Conservation (phyloP, 2,797 vertebrate genomes). For the Picus viridis region DNA sequence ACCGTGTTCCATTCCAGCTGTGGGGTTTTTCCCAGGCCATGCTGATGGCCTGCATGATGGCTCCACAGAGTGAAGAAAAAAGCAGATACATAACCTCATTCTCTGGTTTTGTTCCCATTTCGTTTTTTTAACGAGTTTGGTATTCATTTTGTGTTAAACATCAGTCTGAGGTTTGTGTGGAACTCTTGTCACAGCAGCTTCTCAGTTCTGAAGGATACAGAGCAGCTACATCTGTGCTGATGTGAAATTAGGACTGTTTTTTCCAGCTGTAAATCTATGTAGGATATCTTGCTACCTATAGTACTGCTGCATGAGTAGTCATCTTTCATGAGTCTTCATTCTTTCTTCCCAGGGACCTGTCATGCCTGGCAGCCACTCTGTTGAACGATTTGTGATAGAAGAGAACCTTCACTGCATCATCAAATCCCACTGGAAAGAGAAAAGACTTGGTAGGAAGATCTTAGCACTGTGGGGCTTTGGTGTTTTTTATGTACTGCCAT, state of each 20-base stretch:
- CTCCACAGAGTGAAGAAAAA: neutral
- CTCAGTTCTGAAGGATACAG: neutral
- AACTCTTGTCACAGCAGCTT: neutral
- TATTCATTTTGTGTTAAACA: neutral
- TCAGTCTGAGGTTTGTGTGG: neutral
- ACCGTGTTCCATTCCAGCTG: neutral
- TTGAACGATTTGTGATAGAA: constrained; percentile 96
- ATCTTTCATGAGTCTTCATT: neutral
- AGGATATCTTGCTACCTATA: neutral
- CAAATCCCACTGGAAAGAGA: constrained; percentile 96
- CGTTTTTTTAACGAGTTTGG: neutral
- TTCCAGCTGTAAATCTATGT: neutral
- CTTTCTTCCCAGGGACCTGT: constrained; percentile 88
- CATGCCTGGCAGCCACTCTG: constrained; percentile 98
- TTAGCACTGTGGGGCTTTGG: neutral
- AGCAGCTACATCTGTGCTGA: neutral
- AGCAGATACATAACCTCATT: neutral
- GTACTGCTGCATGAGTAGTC: neutral
- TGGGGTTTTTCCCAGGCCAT: neutral
- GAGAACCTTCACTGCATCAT: constrained; percentile 97
- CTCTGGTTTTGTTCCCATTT: neutral
- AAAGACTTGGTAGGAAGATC: constrained; percentile 89
- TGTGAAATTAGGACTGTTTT: neutral
- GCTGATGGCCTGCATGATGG: neutral
- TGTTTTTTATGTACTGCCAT: neutral